Percentiles rank a stretch among this genome's conserved stretches.
Conservation (phyloP, 2,113 vertebrate species). For the Toxostoma redivivum region DNA sequence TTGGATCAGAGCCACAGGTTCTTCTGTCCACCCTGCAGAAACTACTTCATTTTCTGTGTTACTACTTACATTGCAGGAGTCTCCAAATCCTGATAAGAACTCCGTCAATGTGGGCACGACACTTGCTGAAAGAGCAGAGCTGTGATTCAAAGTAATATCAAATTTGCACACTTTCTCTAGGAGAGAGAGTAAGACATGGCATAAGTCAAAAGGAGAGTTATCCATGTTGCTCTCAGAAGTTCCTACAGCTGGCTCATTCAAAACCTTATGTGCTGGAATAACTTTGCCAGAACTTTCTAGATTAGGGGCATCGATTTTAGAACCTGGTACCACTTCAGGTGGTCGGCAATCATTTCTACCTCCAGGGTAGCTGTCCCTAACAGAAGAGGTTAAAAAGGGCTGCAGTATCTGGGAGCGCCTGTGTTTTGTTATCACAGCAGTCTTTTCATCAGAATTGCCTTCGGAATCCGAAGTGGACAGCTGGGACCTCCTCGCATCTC, state of each 20-base stretch:
- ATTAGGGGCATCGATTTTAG: background rate
- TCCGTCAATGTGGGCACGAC: slow-evolving; percentile 92
- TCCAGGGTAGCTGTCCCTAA: slow-evolving; percentile 52
- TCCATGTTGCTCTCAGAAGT: slow-evolving; percentile 77
- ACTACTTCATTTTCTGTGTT: slow-evolving; percentile 70
- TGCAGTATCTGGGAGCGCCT: slow-evolving; percentile 76
- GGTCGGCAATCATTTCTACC: slow-evolving; percentile 32
- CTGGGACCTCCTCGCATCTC: slow-evolving; percentile 86
- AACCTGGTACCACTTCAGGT: background rate
- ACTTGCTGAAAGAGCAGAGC: slow-evolving; percentile 81
- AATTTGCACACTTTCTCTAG: slow-evolving; percentile 94
- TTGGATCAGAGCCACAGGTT: slow-evolving; percentile 91
- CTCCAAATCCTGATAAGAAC: slow-evolving; percentile 87
- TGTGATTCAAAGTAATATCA: slow-evolving; percentile 88
- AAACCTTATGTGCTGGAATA: slow-evolving; percentile 42
- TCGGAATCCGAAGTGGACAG: slow-evolving; percentile 94
- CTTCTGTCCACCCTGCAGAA: slow-evolving; percentile 88
- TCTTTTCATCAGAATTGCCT: slow-evolving; percentile 84
- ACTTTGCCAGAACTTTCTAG: slow-evolving; percentile 20
- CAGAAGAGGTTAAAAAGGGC: slow-evolving; percentile 63
- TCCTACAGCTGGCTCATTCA: slow-evolving; percentile 78
- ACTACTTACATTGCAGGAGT: slow-evolving; percentile 73
- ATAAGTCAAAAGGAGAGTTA: slow-evolving; percentile 93
- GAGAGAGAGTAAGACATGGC: slow-evolving; percentile 87
- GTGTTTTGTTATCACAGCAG: slow-evolving; percentile 55